phyloP scores from a whole-genome alignment of 92 coral and sea anemone genomes.

The Epizoanthus scotinus region DNA sequence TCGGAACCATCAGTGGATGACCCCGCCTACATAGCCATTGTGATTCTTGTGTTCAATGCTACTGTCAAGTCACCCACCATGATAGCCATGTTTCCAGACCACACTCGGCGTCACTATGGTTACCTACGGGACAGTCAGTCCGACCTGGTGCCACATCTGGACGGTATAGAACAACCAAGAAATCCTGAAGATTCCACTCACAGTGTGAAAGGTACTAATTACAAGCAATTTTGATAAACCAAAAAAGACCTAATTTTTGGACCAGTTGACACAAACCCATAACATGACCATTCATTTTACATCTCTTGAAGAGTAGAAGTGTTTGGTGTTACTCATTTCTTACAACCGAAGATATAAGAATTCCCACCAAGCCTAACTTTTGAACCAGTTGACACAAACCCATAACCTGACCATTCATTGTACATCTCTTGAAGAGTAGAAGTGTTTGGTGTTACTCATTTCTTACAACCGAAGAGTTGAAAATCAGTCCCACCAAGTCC shows the following conservation, averaged over 20 bases:
- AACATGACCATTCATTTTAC: too few relatives aligned
- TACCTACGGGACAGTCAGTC: conserved; percentile 95
- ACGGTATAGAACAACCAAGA: conserved; percentile 51
- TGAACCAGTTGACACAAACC: too few relatives aligned
- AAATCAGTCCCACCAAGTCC: too few relatives aligned
- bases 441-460: too few relatives aligned
- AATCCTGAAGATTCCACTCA: conserved; percentile 29
- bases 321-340: too few relatives aligned
- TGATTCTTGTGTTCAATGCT: conserved; percentile 93
- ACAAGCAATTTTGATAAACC: not conserved
- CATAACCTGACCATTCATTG: too few relatives aligned
- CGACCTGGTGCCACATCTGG: conserved; percentile 81
- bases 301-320: too few relatives aligned
- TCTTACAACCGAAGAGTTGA: too few relatives aligned
- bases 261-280: too few relatives aligned
- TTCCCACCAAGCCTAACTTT: too few relatives aligned
- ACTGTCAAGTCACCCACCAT: conserved; percentile 86
- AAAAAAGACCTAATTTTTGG: not conserved
- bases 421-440: too few relatives aligned
- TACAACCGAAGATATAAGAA: too few relatives aligned
- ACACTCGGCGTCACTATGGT: conserved; percentile 88
- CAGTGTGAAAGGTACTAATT: conserved; percentile 46
- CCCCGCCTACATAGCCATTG: conserved; percentile 94
- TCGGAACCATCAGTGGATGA: conserved; percentile 97
- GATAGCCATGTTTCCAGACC: conserved; percentile 89